phyloP scores from a whole-genome alignment of 2,113 vertebrate species.

The Oceanites oceanicus region DNA sequence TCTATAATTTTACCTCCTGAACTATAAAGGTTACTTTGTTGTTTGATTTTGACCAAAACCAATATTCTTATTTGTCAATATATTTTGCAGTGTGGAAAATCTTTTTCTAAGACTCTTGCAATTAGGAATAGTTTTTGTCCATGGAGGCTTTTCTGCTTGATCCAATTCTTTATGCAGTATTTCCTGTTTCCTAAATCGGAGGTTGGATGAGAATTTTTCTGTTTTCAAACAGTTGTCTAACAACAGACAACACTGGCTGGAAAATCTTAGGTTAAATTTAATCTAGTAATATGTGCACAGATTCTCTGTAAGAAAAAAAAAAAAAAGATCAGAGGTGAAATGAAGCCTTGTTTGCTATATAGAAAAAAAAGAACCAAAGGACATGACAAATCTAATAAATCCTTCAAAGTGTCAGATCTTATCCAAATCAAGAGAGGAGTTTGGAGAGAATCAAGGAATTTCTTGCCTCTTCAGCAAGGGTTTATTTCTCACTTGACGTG shows the following conservation, averaged over 20 bases:
- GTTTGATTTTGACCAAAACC: background rate
- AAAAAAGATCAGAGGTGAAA: background rate
- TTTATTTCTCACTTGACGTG: constrained; percentile 24
- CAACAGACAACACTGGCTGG: background rate
- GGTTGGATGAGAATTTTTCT: background rate
- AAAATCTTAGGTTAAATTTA: background rate
- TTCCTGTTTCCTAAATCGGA: background rate
- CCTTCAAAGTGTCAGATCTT: constrained; percentile 10
- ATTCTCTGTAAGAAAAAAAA: background rate
- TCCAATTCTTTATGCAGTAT: background rate
- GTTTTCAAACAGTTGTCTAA: background rate
- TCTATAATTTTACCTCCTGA: background rate
- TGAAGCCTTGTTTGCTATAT: background rate
- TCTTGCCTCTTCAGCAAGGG: background rate
- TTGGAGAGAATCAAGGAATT: background rate
- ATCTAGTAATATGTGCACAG: background rate
- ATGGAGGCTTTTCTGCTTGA: background rate
- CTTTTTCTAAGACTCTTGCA: background rate
- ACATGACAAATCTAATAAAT: background rate
- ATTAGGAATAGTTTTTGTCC: background rate
- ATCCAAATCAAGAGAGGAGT: background rate
- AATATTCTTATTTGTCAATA: background rate
- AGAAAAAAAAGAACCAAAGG: background rate
- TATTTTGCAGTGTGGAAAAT: background rate
- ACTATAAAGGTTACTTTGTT: background rate